These are phyloP conservation scores for Stegostoma tigrinum DNA, from an alignment of 2,113 vertebrate species.

Conservation along the genomic window DNA sequence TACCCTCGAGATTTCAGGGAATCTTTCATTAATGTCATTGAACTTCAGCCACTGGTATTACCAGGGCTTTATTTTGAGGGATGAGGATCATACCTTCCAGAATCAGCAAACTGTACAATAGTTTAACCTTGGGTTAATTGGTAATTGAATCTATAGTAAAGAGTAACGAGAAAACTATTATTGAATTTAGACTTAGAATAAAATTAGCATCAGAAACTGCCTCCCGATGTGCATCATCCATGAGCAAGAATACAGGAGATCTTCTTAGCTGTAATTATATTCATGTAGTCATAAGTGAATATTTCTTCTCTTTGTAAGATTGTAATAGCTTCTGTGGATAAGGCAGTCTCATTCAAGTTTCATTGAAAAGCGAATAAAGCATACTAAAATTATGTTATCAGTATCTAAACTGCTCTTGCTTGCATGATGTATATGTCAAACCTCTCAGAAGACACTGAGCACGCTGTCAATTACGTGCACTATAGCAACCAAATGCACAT, in stretches of 20 bases:
- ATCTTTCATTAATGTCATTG: background rate
- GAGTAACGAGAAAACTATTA: background rate
- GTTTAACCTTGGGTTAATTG: background rate
- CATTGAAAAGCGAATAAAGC: background rate
- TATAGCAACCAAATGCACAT: background rate
- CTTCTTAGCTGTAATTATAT: background rate
- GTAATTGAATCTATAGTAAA: background rate
- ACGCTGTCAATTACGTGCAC: background rate
- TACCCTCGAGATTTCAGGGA: background rate
- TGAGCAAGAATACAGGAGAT: background rate
- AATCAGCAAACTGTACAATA: background rate
- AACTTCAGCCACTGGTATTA: background rate
- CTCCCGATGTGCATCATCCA: background rate
- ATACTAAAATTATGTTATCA: background rate
- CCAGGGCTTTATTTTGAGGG: background rate
- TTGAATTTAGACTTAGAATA: background rate
- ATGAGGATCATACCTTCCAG: background rate
- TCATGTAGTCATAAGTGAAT: background rate
- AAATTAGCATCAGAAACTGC: background rate
- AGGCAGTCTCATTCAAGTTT: background rate
- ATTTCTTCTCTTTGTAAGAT: background rate
- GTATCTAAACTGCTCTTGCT: background rate
- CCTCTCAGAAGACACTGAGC: background rate
- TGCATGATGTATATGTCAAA: background rate
- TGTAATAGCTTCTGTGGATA: background rate